Evolutionary conservation across 2,888 invertebrate genomes (phyloP).

Genomic region (Mimachlamys varia): DNA sequence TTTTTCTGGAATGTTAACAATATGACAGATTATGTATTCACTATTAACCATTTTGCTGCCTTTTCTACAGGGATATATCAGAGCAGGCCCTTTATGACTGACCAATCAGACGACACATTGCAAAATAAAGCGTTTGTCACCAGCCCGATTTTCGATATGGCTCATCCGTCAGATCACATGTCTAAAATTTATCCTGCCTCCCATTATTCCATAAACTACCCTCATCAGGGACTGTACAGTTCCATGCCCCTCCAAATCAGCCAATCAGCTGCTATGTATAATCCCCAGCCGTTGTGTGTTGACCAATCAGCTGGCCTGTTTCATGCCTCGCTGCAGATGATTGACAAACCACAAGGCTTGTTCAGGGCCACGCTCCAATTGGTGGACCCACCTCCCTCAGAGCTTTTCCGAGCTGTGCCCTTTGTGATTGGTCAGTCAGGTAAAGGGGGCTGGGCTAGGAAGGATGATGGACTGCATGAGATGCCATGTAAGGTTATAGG

Average conservation of each 20-base stretch:
- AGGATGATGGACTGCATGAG: neutral
- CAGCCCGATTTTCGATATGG: neutral
- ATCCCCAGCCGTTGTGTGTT: slow-evolving; percentile 5
- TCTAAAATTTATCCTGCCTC: neutral
- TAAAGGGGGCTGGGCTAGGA: neutral
- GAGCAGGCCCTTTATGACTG: neutral
- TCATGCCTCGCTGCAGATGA: slow-evolving; percentile 14
- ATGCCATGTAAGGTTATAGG: slow-evolving; percentile 2
- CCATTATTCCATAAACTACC: neutral
- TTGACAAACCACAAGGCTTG: slow-evolving; percentile 31
- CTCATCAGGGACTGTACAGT: neutral
- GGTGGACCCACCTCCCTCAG: slow-evolving; percentile 5
- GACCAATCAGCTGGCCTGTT: slow-evolving; percentile 9
- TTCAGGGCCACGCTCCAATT: neutral
- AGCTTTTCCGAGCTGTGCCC: slow-evolving; percentile 3
- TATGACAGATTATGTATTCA: neutral
- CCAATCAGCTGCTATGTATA: slow-evolving; percentile 9
- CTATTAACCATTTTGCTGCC: neutral
- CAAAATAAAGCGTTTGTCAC: neutral
- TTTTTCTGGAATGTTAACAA: neutral
- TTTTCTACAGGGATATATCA: neutral
- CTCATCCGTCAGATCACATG: neutral
- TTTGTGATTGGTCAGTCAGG: slow-evolving; percentile 1
- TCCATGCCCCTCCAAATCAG: neutral
- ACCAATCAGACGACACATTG: neutral